Evolutionary conservation across 2,113 vertebrate genomes (phyloP).

Genomic region (Spilogale gracilis): DNA sequence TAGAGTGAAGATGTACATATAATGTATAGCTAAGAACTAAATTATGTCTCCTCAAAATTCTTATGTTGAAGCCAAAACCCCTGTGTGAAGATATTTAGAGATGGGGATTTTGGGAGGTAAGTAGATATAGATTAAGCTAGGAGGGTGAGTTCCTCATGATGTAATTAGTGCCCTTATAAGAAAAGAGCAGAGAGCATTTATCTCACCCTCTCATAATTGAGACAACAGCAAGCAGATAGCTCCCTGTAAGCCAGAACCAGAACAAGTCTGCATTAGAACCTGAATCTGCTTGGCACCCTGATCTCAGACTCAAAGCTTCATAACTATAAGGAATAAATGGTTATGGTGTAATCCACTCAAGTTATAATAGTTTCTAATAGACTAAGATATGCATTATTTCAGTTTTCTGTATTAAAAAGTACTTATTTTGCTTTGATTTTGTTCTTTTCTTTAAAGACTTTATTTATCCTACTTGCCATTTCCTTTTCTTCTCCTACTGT

Average conservation of each 20-base stretch:
- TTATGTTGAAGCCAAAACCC: too few species aligned
- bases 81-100: not conserved
- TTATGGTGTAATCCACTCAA: not conserved
- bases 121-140: not conserved
- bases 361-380: not conserved
- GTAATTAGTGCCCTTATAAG: not conserved
- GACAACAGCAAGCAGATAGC: not conserved
- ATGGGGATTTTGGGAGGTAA: not conserved
- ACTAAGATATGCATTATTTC: not conserved
- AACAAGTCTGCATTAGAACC: not conserved
- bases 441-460: not conserved
- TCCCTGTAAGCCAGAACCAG: not conserved
- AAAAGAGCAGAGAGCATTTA: not conserved
- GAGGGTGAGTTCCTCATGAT: not conserved
- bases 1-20: not conserved
- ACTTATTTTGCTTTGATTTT: not conserved
- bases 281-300: not conserved
- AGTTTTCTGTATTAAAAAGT: not conserved
- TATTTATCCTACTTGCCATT: not conserved
- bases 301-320: not conserved
- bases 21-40: not conserved
- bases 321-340: not conserved
- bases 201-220: not conserved
- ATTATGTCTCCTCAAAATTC: not conserved
- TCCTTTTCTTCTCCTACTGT: too few species aligned